Conservation (phyloP, 2,113 vertebrate genomes). For the Eulacestoma nigropectus region DNA sequence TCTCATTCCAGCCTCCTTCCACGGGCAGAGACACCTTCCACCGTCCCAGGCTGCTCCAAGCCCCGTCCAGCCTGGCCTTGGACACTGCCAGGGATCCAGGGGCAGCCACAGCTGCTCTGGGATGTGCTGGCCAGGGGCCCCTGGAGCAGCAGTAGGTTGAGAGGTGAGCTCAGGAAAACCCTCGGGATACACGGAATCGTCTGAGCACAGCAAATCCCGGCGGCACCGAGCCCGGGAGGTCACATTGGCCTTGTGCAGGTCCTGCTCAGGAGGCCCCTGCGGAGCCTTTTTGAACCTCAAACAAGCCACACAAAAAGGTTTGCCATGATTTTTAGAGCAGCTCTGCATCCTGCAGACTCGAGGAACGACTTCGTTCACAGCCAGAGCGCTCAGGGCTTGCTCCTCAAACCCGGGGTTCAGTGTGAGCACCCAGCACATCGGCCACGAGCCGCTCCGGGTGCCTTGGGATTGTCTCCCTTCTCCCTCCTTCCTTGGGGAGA, state of each 20-base stretch:
- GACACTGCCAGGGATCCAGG: neutral
- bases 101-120: neutral
- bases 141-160: neutral
- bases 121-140: neutral
- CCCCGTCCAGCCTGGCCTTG: neutral
- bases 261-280: neutral
- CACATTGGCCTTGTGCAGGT: rapidly evolving
- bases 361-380: neutral
- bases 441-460: rapidly evolving
- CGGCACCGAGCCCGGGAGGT: rapidly evolving
- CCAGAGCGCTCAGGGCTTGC: rapidly evolving
- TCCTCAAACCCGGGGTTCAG: rapidly evolving
- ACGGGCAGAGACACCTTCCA: neutral
- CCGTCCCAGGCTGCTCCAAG: neutral
- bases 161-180: neutral
- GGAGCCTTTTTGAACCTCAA: neutral
- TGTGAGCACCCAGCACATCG: neutral
- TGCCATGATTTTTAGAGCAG: neutral
- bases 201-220: rapidly evolving
- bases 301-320: neutral
- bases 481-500: neutral
- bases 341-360: rapidly evolving
- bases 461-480: neutral
- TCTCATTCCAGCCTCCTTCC: neutral
- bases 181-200: rapidly evolving